Evolutionary conservation across 2,888 invertebrate genomes (phyloP).

Genomic region (Heliconius charithonia): DNA sequence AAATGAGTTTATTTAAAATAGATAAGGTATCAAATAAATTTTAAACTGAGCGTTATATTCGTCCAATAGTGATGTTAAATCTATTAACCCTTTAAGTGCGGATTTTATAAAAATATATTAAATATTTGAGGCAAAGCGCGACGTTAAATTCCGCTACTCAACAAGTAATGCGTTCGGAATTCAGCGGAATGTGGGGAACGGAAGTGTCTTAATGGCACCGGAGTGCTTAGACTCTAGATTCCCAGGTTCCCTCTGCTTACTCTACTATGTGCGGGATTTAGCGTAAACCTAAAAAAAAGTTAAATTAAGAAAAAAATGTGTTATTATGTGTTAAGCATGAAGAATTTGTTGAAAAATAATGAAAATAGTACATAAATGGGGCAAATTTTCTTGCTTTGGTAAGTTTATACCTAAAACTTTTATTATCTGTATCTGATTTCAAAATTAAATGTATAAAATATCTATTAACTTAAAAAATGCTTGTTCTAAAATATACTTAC

Average conservation of each 20-base stretch:
- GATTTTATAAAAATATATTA: not conserved
- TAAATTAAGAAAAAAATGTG: not conserved
- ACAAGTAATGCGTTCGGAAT: too few relatives aligned
- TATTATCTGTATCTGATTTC: not conserved
- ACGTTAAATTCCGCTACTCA: too few relatives aligned
- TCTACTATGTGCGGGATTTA: too few relatives aligned
- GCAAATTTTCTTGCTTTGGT: not conserved
- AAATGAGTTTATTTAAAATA: not conserved
- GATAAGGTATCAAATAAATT: not conserved
- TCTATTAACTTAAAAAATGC: not conserved
- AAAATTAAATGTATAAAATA: not conserved
- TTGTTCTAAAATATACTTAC: not conserved
- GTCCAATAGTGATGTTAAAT: not conserved
- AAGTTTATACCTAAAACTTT: not conserved
- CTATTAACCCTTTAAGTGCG: slow-evolving; percentile 1
- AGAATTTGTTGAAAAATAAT: not conserved
- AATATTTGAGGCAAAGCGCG: too few relatives aligned
- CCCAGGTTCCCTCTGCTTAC: too few relatives aligned
- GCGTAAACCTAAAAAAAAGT: too few relatives aligned
- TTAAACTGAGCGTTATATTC: not conserved
- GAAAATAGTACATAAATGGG: too few relatives aligned
- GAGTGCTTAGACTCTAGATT: too few relatives aligned
- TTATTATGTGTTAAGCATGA: not conserved
- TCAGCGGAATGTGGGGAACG: too few relatives aligned
- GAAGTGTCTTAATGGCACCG: too few relatives aligned